A percentile compares a stretch with the other conserved stretches of the same genome.
phyloP scores from a whole-genome alignment of 1,140 invertebrate genomes.

The Eubasilissa regina region DNA sequence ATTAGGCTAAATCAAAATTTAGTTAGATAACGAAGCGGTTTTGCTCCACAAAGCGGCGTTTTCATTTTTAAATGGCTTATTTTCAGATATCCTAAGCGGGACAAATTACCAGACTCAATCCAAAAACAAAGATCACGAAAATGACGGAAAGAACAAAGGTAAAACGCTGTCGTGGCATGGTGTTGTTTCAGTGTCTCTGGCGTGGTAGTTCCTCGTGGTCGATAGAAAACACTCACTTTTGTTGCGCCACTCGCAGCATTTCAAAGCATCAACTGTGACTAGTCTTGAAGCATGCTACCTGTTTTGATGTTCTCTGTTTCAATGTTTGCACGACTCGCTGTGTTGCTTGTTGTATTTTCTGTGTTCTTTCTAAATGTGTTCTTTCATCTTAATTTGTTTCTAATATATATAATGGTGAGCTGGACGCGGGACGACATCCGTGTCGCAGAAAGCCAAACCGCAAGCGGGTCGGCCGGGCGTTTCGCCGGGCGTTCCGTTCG shows the following conservation, averaged over 20 bases:
- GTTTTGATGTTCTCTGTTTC: conserved; percentile 35
- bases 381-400: background rate
- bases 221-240: conserved; percentile 18
- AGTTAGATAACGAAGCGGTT: too few species aligned
- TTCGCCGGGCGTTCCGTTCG: too few species aligned
- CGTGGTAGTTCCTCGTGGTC: conserved; percentile 27
- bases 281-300: conserved; percentile 35
- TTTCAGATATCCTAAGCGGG: conserved; percentile 89
- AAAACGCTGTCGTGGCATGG: conserved; percentile 62
- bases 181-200: conserved; percentile 25
- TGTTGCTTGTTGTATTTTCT: conserved; percentile 37
- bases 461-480: too few species aligned
- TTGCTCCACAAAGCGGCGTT: background rate
- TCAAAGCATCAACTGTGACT: conserved; percentile 2
- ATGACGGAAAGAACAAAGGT: conserved; percentile 87
- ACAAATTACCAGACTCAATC: conserved; percentile 81
- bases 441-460: too few species aligned
- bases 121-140: conserved; percentile 85
- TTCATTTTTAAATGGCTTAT: conserved; percentile 61
- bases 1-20: too few species aligned
- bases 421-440: too few species aligned
- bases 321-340: conserved; percentile 25
- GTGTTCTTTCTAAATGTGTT: conserved; percentile 5
- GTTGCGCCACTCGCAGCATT: conserved; percentile 4
- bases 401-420: too few species aligned